Evolutionary conservation across 23 tunicate genomes (phyloP), one percentile per base, ranked within the genome.

Genomic region (Halocynthia roretzi): DNA sequence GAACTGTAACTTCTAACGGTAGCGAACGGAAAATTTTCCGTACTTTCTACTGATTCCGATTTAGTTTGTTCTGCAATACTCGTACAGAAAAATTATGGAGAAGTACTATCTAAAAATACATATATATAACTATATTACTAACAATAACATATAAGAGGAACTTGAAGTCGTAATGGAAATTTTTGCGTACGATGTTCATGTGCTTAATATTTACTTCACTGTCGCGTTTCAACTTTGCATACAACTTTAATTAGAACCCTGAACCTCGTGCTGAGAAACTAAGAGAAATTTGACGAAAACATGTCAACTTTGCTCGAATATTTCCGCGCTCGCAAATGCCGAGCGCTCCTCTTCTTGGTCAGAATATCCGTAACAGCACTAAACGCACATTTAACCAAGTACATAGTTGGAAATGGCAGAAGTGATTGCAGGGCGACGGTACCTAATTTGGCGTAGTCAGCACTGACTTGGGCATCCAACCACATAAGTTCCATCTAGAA

Each of bases 281-380:
- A 77, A 49, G 5, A 77, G 22, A 77, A 55, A 77, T 62, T 5
- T 10, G 72, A 62, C 70, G 63, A 62, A 77, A 77, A 48, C 53
- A 22, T 10, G 72, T 62, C 54, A 77, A 62, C 17, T 63, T 77
- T 63, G 71, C 53, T 61, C 72, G 72, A 62, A 77, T 71, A 62
- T 77, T 71, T 63, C 81, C 81, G 53, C 81, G 81, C 14, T n/a
- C 54, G 71, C 81, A 62, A 62, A 77, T 77, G 53, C 57, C 81
- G 54, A 63, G 53, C 63, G 71, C 5, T 62, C 81, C 72, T 77
- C 54, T 77, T 63, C 63, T 77, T 44, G 2, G 81, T 77, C 53
- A 77, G 18, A 63, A 77, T 77, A 71, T 62, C 81, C 17, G 72
- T 63, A 63, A 77, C 81, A 9, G 54, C 71, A 77, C 53, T 4